Percentiles rank a stretch among this genome's conserved stretches.
Evolutionary conservation across 2,113 vertebrate species (phyloP).

Genomic region (Polyodon spathula): DNA sequence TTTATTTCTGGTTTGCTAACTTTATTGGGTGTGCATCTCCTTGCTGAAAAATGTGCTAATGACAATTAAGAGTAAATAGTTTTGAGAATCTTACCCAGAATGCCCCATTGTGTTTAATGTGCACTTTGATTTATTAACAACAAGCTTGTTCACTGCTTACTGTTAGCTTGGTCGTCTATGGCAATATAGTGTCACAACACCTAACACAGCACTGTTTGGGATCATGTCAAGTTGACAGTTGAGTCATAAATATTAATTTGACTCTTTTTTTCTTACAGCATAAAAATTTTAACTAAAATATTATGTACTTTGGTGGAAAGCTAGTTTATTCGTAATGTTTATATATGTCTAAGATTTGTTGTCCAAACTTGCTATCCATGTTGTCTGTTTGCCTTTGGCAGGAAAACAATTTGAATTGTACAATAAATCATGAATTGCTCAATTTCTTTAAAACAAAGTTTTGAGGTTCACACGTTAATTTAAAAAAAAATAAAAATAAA

Average conservation of each 20-base stretch:
- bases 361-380: background rate
- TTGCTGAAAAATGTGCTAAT: too few relatives aligned
- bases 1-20: too few relatives aligned
- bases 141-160: too few relatives aligned
- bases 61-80: too few relatives aligned
- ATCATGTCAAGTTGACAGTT: background rate
- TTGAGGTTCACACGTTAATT: background rate
- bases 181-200: background rate
- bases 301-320: background rate
- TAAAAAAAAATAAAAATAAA: too few relatives aligned
- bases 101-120: too few relatives aligned
- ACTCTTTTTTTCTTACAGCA: background rate
- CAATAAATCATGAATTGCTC: slow-evolving; percentile 1
- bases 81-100: too few relatives aligned
- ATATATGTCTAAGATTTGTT: background rate
- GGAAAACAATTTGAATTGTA: background rate
- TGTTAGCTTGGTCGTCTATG: background rate
- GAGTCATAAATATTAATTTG: background rate
- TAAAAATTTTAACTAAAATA: background rate
- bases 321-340: slow-evolving; percentile 1
- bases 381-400: background rate
- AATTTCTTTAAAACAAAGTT: background rate
- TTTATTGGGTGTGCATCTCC: too few relatives aligned
- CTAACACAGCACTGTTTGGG: background rate
- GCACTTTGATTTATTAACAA: too few relatives aligned